Evolutionary conservation across 2,888 invertebrate genomes (phyloP).

Genomic region (Apamea monoglypha): DNA sequence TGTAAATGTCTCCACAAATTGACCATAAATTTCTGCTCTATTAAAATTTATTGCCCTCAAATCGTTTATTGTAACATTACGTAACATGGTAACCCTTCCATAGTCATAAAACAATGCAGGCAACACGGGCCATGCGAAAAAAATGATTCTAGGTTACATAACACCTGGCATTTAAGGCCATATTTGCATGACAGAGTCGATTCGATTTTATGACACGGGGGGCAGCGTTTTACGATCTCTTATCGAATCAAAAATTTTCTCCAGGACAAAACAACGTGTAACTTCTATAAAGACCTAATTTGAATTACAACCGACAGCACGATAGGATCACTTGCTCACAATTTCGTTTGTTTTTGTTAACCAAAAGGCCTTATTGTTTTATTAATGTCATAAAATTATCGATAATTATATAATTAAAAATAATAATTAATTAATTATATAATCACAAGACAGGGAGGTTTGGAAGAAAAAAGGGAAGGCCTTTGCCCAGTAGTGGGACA

Average conservation of each 20-base stretch:
- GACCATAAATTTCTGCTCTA: slow-evolving; percentile 87
- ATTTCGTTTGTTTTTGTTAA: slow-evolving; percentile 65
- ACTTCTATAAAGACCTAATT: slow-evolving; percentile 79
- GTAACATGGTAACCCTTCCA: slow-evolving; percentile 87
- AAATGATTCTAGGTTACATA: slow-evolving; percentile 75
- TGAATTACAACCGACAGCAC: slow-evolving; percentile 76
- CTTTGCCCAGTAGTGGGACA: no score
- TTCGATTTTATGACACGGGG: slow-evolving; percentile 85
- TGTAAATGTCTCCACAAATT: slow-evolving; percentile 87
- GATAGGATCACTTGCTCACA: slow-evolving; percentile 70
- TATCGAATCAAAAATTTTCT: slow-evolving; percentile 86
- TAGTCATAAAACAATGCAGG: slow-evolving; percentile 85
- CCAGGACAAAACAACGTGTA: slow-evolving; percentile 81
- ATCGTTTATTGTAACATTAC: slow-evolving; percentile 86
- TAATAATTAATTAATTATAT: no score
- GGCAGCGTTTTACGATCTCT: slow-evolving; percentile 87
- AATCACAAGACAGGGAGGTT: no score
- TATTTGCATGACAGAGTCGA: slow-evolving; percentile 78
- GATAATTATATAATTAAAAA: slow-evolving; percentile 65
- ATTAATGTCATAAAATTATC: slow-evolving; percentile 62
- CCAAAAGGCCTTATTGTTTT: slow-evolving; percentile 59
- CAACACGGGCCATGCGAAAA: slow-evolving; percentile 81
- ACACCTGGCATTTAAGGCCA: slow-evolving; percentile 78
- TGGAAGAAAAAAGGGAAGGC: no score
- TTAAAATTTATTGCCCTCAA: slow-evolving; percentile 87